Percentiles rank a stretch among this genome's conserved stretches.
phyloP scores from a whole-genome alignment of 2,113 vertebrate species.

The Sinosuthora webbiana region DNA sequence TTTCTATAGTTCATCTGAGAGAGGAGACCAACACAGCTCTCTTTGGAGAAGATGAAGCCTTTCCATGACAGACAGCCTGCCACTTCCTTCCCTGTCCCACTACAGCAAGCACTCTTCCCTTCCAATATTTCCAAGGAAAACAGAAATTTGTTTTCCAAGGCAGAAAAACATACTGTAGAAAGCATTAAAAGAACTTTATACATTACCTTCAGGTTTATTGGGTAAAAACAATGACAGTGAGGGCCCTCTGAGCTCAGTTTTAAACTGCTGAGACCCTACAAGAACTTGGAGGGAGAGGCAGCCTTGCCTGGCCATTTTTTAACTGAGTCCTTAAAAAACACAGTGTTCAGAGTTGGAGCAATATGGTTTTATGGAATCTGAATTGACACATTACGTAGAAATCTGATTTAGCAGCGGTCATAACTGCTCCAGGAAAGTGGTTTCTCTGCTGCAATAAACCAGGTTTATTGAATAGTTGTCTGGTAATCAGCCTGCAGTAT shows the following conservation, averaged over 20 bases:
- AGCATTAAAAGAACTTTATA: neutral
- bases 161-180: neutral
- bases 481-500: conserved; percentile 35
- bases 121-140: neutral
- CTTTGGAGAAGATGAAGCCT: neutral
- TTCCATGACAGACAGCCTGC: neutral
- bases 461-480: conserved; percentile 50
- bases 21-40: neutral
- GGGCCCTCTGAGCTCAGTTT: neutral
- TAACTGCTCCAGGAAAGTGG: conserved; percentile 32
- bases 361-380: conserved; percentile 17
- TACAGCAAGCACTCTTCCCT: neutral
- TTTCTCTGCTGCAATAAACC: conserved; percentile 51
- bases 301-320: neutral
- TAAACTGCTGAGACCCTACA: neutral
- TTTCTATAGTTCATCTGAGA: neutral
- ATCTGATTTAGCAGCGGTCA: neutral
- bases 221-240: neutral
- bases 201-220: too few species aligned
- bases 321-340: neutral
- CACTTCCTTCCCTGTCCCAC: neutral
- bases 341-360: neutral
- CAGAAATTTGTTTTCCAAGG: neutral
- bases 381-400: conserved; percentile 25
- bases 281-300: neutral